Conservation (phyloP, 2,797 vertebrate genomes). For the Cheirogaleus major region DNA sequence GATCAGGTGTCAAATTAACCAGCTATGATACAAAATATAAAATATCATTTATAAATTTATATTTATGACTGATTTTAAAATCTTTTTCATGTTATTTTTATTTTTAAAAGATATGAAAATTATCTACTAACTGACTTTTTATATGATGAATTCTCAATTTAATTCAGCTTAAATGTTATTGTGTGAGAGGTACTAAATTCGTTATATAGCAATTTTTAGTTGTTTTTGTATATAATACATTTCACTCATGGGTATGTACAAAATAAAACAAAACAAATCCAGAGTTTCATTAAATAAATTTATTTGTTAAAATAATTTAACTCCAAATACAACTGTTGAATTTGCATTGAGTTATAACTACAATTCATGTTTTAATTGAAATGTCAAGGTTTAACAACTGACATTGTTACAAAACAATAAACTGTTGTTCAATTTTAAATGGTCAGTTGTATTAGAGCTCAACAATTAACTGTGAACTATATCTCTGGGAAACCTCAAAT, state of each 20-base stretch:
- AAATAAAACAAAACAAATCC: conserved; percentile 60
- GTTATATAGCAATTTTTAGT: background rate
- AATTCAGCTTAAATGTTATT: background rate
- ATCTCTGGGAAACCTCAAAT: conserved; percentile 86
- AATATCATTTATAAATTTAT: background rate
- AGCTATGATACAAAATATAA: background rate
- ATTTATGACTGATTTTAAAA: background rate
- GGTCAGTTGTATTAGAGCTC: conserved; percentile 88
- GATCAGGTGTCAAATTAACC: conserved; percentile 49
- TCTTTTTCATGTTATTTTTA: background rate
- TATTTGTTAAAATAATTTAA: conserved; percentile 94
- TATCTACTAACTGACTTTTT: background rate
- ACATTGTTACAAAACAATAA: conserved; percentile 88
- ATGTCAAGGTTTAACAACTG: conserved; percentile 88
- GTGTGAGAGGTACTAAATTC: background rate
- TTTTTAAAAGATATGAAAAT: conserved; percentile 35
- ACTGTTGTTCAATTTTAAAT: conserved; percentile 82
- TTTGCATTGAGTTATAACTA: conserved; percentile 90
- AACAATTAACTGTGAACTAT: conserved; percentile 85
- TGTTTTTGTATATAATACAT: background rate
- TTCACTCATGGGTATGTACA: background rate
- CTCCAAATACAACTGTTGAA: conserved; percentile 91
- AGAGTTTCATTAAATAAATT: conserved; percentile 91
- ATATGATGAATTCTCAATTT: background rate
- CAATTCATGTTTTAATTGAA: conserved; percentile 88